phyloP scores from a whole-genome alignment of 2,888 invertebrate genomes.

The Drosophila silvestris region DNA sequence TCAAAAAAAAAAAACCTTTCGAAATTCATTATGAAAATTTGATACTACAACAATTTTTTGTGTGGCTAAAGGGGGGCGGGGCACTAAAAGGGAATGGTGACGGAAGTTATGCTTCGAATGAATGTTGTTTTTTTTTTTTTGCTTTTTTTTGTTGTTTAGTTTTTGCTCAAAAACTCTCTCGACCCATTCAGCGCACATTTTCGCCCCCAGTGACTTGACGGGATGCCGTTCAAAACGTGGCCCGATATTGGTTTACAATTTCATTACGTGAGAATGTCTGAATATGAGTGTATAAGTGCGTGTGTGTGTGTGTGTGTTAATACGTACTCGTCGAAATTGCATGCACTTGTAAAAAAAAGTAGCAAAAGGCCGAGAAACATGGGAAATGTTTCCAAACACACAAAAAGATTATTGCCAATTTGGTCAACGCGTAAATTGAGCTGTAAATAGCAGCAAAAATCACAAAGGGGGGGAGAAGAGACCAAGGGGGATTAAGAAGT shows the following conservation, averaged over 20 bases:
- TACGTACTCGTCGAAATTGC: slow-evolving; percentile 6
- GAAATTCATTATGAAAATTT: slow-evolving; percentile 44
- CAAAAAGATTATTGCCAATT: slow-evolving; percentile 27
- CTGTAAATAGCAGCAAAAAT: slow-evolving; percentile 9
- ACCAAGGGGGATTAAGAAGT: background rate
- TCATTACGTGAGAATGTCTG: slow-evolving; percentile 25
- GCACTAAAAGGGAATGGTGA: background rate
- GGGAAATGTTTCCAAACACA: background rate
- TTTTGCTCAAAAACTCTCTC: slow-evolving; percentile 12
- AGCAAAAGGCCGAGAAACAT: slow-evolving; percentile 9
- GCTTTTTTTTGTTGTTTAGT: background rate
- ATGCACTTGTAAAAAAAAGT: slow-evolving; percentile 32
- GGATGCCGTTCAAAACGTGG: slow-evolving; percentile 54
- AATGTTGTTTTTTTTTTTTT: slow-evolving; percentile 9
- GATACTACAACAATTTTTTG: slow-evolving; percentile 36
- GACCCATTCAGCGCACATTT: slow-evolving; percentile 13
- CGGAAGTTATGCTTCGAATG: slow-evolving; percentile 30
- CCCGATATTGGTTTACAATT: slow-evolving; percentile 68
- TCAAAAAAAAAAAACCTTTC: slow-evolving; percentile 2
- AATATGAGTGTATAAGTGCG: slow-evolving; percentile 5
- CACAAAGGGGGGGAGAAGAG: background rate
- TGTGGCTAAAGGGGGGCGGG: background rate
- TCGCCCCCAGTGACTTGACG: slow-evolving; percentile 6
- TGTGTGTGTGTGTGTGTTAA: background rate
- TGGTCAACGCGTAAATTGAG: slow-evolving; percentile 36